A percentile compares a stretch with the other conserved stretches of the same genome.
These are phyloP conservation scores for Drosophila rhopaloa DNA, from an alignment of 1,140 invertebrate species.

Conservation along the genomic window DNA sequence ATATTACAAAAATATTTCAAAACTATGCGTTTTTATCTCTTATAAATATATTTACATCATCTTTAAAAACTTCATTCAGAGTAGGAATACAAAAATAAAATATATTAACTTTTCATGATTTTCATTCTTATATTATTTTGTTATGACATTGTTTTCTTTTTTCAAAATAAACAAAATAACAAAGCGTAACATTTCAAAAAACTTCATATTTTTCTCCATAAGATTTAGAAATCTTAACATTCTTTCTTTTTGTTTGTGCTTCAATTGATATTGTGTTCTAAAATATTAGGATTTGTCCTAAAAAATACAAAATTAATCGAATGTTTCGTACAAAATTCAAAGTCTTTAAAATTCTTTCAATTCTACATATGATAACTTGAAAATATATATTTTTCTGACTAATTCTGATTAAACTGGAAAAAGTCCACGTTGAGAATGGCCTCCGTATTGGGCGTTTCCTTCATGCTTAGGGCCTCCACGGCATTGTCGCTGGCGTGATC, in stretches of 20 bases:
- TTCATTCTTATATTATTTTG: neutral
- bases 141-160: too few relatives aligned
- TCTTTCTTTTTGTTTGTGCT: too few relatives aligned
- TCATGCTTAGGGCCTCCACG: conserved; percentile 78
- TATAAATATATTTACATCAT: conserved; percentile 1
- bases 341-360: too few relatives aligned
- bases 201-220: neutral
- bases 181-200: too few relatives aligned
- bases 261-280: too few relatives aligned
- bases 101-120: neutral
- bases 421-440: conserved; percentile 75
- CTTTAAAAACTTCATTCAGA: neutral
- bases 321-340: too few relatives aligned
- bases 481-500: conserved; percentile 83
- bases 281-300: too few relatives aligned
- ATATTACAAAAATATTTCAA: neutral
- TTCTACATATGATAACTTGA: too few relatives aligned
- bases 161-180: too few relatives aligned
- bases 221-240: neutral
- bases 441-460: conserved; percentile 59
- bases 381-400: conserved; percentile 1
- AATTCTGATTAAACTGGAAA: conserved; percentile 80
- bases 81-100: neutral
- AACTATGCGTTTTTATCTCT: neutral
- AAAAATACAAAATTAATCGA: too few relatives aligned